Conservation (phyloP, 2,888 invertebrate genomes). For the Drosophila tripunctata region DNA sequence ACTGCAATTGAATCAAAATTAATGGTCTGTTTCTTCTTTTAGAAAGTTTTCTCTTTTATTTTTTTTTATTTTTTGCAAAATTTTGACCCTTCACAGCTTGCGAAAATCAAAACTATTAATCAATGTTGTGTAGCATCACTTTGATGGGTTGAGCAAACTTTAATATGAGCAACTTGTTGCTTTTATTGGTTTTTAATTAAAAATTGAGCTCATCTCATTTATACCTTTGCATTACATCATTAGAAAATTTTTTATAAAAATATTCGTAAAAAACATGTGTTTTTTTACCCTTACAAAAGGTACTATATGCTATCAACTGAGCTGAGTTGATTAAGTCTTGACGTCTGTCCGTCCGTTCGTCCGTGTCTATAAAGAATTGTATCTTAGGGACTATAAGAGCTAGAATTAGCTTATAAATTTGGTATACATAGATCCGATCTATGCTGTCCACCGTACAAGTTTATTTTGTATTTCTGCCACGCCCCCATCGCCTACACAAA, state of each 20-base stretch:
- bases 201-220: not conserved
- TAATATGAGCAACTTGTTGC: not conserved
- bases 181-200: slow-evolving; percentile 2
- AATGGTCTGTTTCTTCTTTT: not conserved
- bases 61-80: not conserved
- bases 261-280: too few relatives aligned
- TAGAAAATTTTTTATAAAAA: not conserved
- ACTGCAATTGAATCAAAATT: slow-evolving; percentile 35
- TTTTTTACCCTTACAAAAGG: too few relatives aligned
- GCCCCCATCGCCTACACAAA: too few relatives aligned
- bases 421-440: too few relatives aligned
- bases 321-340: too few relatives aligned
- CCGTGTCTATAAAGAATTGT: too few relatives aligned
- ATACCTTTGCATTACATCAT: not conserved
- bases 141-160: not conserved
- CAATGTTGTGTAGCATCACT: not conserved
- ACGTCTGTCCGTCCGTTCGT: too few relatives aligned
- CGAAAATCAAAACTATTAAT: slow-evolving; percentile 4
- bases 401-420: too few relatives aligned
- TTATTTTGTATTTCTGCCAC: too few relatives aligned
- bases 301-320: too few relatives aligned
- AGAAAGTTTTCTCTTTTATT: not conserved
- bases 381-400: too few relatives aligned
- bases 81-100: slow-evolving; percentile 3
- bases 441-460: too few relatives aligned